Percentiles rank a stretch among this genome's conserved stretches.
Evolutionary conservation across 2,797 vertebrate species (phyloP).

Genomic region (Acanthurus tractus): DNA sequence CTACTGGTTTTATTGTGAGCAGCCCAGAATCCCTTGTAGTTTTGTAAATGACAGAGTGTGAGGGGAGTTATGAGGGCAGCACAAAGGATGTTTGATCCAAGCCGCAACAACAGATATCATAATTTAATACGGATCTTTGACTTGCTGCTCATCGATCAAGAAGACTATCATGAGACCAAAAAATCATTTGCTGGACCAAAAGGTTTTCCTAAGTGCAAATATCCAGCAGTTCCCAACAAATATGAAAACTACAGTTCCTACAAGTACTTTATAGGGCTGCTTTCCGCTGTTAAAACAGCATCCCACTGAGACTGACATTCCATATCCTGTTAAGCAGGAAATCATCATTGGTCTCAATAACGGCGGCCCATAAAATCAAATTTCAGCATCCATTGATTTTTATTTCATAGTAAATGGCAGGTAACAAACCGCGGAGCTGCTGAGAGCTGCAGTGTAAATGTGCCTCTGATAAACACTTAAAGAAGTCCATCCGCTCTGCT

Average conservation of each 20-base stretch:
- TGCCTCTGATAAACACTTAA: conserved; percentile 88
- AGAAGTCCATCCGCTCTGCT: conserved; percentile 88
- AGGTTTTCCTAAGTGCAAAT: conserved; percentile 47
- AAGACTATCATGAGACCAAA: conserved; percentile 33
- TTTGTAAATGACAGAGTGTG: conserved; percentile 67
- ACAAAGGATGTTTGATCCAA: conserved; percentile 50
- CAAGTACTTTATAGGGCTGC: conserved; percentile 9
- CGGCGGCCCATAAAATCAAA: conserved; percentile 75
- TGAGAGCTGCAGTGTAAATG: conserved; percentile 80
- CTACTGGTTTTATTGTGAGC: conserved; percentile 72
- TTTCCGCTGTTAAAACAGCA: conserved; percentile 29
- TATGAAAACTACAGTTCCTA: conserved; percentile 23
- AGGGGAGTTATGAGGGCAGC: conserved; percentile 38
- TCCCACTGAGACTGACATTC: conserved; percentile 72
- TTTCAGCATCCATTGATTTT: conserved; percentile 86
- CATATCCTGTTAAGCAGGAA: conserved; percentile 75
- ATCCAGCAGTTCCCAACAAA: conserved; percentile 31
- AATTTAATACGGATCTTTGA: conserved; percentile 48
- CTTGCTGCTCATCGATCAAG: conserved; percentile 44
- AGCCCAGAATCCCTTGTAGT: conserved; percentile 57
- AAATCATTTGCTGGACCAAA: conserved; percentile 35
- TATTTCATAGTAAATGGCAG: conserved; percentile 88
- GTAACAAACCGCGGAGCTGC: conserved; percentile 82
- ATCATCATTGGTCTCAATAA: conserved; percentile 80
- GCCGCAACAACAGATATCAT: conserved; percentile 37